Evolutionary conservation across 2,797 vertebrate genomes (phyloP).

Genomic region (Huso huso): DNA sequence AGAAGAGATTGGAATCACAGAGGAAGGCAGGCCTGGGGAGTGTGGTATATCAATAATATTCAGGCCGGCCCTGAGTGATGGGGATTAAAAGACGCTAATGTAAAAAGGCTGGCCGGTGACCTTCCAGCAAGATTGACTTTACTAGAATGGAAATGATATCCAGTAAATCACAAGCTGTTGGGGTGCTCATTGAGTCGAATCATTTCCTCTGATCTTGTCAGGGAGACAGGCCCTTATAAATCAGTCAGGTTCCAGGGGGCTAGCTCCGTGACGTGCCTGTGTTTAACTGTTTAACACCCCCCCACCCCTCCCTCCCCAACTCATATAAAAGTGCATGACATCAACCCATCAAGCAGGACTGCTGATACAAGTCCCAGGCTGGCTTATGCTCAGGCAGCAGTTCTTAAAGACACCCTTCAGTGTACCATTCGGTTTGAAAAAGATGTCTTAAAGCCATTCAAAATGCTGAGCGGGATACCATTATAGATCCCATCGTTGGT

Average conservation of each 20-base stretch:
- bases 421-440: too few relatives aligned
- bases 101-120: constrained; percentile 67
- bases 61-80: constrained; percentile 51
- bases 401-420: too few relatives aligned
- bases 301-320: background rate
- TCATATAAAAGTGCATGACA: background rate
- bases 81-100: constrained; percentile 64
- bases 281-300: constrained; percentile 43
- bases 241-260: constrained; percentile 38
- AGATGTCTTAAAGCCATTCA: too few relatives aligned
- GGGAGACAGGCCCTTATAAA: constrained; percentile 52
- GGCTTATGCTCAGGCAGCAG: background rate
- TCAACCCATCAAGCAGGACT: background rate
- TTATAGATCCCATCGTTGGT: too few relatives aligned
- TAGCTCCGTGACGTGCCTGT: constrained; percentile 34
- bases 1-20: background rate
- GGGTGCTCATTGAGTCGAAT: constrained; percentile 51
- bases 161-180: constrained; percentile 69
- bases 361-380: background rate
- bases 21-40: constrained; percentile 7
- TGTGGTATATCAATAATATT: constrained; percentile 30
- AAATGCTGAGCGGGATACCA: too few relatives aligned
- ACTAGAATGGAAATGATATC: constrained; percentile 72
- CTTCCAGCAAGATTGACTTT: constrained; percentile 80
- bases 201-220: constrained; percentile 64